Evolutionary conservation across 2,888 invertebrate genomes (phyloP).

Genomic region (Lomographa bimaculata): DNA sequence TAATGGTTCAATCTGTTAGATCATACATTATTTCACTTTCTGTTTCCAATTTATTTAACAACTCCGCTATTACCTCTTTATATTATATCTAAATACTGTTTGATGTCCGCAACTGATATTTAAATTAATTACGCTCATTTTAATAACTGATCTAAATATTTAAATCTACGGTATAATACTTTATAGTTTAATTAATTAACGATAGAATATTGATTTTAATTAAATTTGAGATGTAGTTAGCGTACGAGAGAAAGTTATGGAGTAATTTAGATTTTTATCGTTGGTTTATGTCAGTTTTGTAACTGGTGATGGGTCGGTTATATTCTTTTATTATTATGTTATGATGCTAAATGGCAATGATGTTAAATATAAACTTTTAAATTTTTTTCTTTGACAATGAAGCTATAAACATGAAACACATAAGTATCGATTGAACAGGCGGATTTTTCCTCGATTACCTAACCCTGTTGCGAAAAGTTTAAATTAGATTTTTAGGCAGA

Average conservation of each 20-base stretch:
- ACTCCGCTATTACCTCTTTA: slow-evolving; percentile 13
- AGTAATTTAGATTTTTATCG: slow-evolving; percentile 11
- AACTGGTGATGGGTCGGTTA: slow-evolving; percentile 4
- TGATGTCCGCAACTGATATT: slow-evolving; percentile 17
- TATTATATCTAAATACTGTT: slow-evolving; percentile 12
- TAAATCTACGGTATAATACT: slow-evolving; percentile 17
- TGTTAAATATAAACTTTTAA: not conserved
- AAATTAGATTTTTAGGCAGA: too few relatives aligned
- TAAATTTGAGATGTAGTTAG: slow-evolving; percentile 23
- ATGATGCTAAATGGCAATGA: slow-evolving; percentile 1
- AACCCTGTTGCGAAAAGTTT: too few relatives aligned
- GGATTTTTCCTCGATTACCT: too few relatives aligned
- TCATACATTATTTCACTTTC: slow-evolving; percentile 26
- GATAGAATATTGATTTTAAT: slow-evolving; percentile 30
- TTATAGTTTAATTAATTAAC: slow-evolving; percentile 25
- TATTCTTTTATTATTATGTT: too few relatives aligned
- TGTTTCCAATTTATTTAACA: slow-evolving; percentile 26
- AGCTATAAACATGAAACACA: too few relatives aligned
- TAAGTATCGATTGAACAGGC: too few relatives aligned
- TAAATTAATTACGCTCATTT: slow-evolving; percentile 26
- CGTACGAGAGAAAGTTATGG: slow-evolving; percentile 16
- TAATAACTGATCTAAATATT: slow-evolving; percentile 19
- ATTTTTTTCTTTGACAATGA: too few relatives aligned
- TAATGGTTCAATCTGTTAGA: slow-evolving; percentile 14
- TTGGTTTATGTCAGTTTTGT: slow-evolving; percentile 10